Evolutionary conservation across 2,113 vertebrate genomes (phyloP).

Genomic region (Amphiprion percula): DNA sequence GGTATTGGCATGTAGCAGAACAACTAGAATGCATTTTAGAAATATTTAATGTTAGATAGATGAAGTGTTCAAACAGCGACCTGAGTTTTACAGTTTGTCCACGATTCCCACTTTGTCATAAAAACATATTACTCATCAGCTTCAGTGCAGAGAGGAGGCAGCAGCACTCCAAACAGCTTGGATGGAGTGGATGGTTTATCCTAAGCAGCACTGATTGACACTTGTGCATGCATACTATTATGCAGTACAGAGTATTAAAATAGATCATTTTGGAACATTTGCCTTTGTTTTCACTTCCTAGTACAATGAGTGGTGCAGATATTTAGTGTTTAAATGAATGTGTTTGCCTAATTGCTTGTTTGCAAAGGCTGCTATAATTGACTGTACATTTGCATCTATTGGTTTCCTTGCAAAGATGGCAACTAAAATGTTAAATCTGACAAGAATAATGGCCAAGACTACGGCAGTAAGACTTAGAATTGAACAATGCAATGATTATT

Average conservation of each 20-base stretch:
- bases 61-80: slow-evolving; percentile 55
- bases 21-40: slow-evolving; percentile 60
- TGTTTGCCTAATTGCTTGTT: slow-evolving; percentile 19
- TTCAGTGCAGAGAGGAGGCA: neutral
- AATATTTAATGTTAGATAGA: slow-evolving; percentile 47
- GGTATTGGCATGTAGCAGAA: slow-evolving; percentile 50
- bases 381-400: slow-evolving; percentile 20
- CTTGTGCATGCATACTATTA: slow-evolving; percentile 12
- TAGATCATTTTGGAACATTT: neutral
- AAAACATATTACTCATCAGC: slow-evolving; percentile 35
- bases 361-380: slow-evolving; percentile 2
- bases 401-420: slow-evolving; percentile 1
- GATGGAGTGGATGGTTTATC: slow-evolving; percentile 3
- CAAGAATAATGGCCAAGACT: slow-evolving; percentile 1
- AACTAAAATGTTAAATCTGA: slow-evolving; percentile 10
- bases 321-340: slow-evolving; percentile 40
- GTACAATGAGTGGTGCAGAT: slow-evolving; percentile 9
- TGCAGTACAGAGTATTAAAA: slow-evolving; percentile 25
- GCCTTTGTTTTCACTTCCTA: slow-evolving; percentile 19
- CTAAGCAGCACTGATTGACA: slow-evolving; percentile 20
- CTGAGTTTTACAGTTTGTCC: slow-evolving; percentile 32
- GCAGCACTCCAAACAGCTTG: neutral
- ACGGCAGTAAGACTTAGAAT: neutral
- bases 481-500: slow-evolving; percentile 14
- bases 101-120: slow-evolving; percentile 22